Percentiles rank a stretch among this genome's conserved stretches.
phyloP scores from a whole-genome alignment of 2,888 invertebrate genomes.

The Protodeltote pygarga region DNA sequence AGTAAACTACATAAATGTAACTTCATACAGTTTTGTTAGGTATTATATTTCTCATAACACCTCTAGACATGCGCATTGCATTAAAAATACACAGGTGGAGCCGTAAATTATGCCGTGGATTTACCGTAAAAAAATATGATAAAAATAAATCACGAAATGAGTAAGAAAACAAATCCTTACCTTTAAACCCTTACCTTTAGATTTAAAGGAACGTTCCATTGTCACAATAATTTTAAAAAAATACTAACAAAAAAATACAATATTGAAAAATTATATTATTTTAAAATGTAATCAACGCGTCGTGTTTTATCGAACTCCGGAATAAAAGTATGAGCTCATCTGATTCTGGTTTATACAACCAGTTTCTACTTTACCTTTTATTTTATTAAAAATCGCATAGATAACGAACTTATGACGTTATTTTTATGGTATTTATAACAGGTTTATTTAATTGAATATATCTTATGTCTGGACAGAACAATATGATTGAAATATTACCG shows the following conservation, averaged over 20 bases:
- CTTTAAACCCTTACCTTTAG: no score
- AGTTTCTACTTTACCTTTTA: conserved; percentile 14
- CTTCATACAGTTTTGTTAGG: neutral
- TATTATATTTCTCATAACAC: neutral
- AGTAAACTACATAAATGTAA: neutral
- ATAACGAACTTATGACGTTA: conserved; percentile 26
- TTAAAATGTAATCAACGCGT: neutral
- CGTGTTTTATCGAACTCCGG: neutral
- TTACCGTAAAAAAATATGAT: no score
- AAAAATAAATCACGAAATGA: no score
- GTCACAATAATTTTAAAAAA: neutral
- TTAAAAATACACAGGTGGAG: no score
- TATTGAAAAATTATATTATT: neutral
- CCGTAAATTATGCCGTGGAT: no score
- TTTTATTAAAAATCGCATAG: conserved; percentile 11
- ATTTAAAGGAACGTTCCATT: no score
- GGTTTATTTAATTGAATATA: conserved; percentile 19
- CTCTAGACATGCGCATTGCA: no score
- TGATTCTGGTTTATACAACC: conserved; percentile 12
- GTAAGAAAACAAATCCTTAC: no score
- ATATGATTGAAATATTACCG: conserved; percentile 21
- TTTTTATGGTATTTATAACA: conserved; percentile 27
- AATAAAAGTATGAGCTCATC: conserved; percentile 13
- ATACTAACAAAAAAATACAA: neutral
- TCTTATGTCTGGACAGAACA: conserved; percentile 6